Evolutionary conservation across 2,797 vertebrate species (phyloP).

Genomic region (Chanos chanos): DNA sequence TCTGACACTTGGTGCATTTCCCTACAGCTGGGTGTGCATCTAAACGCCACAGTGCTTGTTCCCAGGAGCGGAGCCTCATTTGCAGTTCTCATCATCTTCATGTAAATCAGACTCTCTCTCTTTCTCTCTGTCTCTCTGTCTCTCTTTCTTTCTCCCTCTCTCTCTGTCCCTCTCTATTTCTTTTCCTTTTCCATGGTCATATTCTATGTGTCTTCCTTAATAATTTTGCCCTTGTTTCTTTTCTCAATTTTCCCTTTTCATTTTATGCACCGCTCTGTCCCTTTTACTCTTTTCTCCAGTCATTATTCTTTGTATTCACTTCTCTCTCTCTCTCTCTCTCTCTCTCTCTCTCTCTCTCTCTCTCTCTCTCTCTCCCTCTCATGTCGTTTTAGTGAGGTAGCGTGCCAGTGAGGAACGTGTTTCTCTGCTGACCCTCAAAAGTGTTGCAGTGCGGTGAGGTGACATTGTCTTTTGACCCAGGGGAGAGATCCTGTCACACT

Average conservation of each 20-base stretch:
- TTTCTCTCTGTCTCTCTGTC: slow-evolving; percentile 50
- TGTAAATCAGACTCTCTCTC: slow-evolving; percentile 58
- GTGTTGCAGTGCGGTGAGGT: slow-evolving; percentile 45
- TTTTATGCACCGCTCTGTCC: neutral
- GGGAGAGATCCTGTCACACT: slow-evolving; percentile 45
- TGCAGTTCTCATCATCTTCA: slow-evolving; percentile 54
- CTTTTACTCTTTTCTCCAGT: slow-evolving; percentile 51
- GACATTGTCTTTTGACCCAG: slow-evolving; percentile 58
- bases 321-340: slow-evolving; percentile 23
- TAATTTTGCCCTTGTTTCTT: slow-evolving; percentile 38
- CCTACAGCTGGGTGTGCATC: slow-evolving; percentile 57
- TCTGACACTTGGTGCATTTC: slow-evolving; percentile 49
- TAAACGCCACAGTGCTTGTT: no score
- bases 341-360: slow-evolving; percentile 53
- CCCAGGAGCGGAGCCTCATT: slow-evolving; percentile 54
- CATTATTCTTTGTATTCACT: no score
- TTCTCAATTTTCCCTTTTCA: slow-evolving; percentile 15
- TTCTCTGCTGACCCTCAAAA: slow-evolving; percentile 37
- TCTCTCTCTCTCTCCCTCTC: slow-evolving; percentile 5
- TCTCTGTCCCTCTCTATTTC: slow-evolving; percentile 52
- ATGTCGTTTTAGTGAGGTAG: slow-evolving; percentile 32
- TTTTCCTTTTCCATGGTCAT: slow-evolving; percentile 38
- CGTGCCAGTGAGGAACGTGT: slow-evolving; percentile 25
- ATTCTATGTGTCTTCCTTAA: neutral
- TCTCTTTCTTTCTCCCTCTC: slow-evolving; percentile 52